Evolutionary conservation across 2,888 invertebrate genomes (phyloP).

Genomic region (Protodeltote pygarga): DNA sequence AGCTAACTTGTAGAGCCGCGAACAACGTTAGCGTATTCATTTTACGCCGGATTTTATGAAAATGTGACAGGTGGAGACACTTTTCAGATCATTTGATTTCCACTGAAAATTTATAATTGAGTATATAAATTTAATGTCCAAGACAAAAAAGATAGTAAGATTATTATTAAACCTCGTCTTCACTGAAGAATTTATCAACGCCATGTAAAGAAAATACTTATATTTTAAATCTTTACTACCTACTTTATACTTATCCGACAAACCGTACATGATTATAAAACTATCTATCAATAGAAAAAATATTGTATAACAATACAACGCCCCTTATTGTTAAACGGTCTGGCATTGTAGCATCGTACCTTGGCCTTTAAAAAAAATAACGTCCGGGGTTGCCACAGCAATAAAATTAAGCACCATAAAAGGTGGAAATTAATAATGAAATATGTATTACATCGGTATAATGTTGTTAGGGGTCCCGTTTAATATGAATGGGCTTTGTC

Average conservation of each 20-base stretch:
- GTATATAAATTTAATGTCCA: too few species aligned
- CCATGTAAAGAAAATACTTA: too few species aligned
- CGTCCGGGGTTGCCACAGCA: conserved; percentile 73
- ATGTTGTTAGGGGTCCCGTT: conserved; percentile 83
- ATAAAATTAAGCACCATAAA: conserved; percentile 84
- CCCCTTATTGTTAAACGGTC: conserved; percentile 76
- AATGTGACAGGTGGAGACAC: too few species aligned
- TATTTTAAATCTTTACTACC: neutral
- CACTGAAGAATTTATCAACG: too few species aligned
- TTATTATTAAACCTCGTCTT: too few species aligned
- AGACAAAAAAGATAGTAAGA: too few species aligned
- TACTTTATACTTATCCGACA: conserved; percentile 26
- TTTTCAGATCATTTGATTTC: neutral
- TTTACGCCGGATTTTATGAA: neutral
- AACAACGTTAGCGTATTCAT: conserved; percentile 1
- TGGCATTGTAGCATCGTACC: conserved; percentile 67
- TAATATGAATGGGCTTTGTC: conserved; percentile 75
- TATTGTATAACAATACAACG: conserved; percentile 84
- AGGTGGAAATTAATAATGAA: conserved; percentile 85
- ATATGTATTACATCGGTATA: conserved; percentile 86
- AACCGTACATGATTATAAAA: conserved; percentile 63
- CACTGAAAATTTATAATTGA: too few species aligned
- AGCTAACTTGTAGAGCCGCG: conserved; percentile 25
- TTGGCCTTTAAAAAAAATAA: conserved; percentile 65
- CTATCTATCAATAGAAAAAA: conserved; percentile 69